A percentile compares a stretch with the other conserved stretches of the same genome.
Conservation (phyloP, 1,140 invertebrate species). For the Lucilia cuprina region DNA sequence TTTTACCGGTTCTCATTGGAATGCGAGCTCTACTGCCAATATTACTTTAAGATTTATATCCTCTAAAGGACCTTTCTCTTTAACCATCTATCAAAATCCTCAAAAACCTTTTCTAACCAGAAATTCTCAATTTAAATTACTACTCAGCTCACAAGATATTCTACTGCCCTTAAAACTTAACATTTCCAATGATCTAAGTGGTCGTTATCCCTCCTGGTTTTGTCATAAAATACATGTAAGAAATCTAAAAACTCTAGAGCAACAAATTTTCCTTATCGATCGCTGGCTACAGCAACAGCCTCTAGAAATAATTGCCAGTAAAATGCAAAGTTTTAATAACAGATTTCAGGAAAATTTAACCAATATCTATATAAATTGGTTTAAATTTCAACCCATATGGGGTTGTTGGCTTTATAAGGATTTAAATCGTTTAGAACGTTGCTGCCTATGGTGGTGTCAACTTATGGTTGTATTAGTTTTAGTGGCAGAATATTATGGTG, state of each 20-base stretch:
- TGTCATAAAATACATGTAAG: constrained; percentile 11
- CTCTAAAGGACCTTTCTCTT: background rate
- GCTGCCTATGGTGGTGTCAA: constrained; percentile 28
- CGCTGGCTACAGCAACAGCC: constrained; percentile 20
- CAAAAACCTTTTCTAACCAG: constrained; percentile 16
- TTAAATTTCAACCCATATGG: constrained; percentile 27
- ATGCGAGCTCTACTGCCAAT: constrained; percentile 25
- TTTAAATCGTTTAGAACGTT: constrained; percentile 34
- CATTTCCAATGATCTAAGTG: constrained; percentile 21
- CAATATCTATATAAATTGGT: constrained; percentile 35
- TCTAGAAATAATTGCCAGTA: background rate
- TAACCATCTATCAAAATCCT: constrained; percentile 37
- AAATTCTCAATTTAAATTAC: constrained; percentile 27
- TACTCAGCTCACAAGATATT: background rate
- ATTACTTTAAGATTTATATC: constrained; percentile 15
- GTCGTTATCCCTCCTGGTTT: constrained; percentile 39
- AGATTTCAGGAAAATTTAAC: background rate
- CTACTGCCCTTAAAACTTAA: background rate
- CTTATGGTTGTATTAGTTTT: constrained; percentile 4
- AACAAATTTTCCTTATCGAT: background rate
- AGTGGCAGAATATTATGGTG: constrained; percentile 29
- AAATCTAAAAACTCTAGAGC: background rate
- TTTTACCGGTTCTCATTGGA: constrained; percentile 29
- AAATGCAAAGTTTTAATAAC: background rate
- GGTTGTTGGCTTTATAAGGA: constrained; percentile 30